These are phyloP conservation scores for Amphiura filiformis DNA, from an alignment of 35 echinoderm and acorn worm genomes.

Conservation along the genomic window DNA sequence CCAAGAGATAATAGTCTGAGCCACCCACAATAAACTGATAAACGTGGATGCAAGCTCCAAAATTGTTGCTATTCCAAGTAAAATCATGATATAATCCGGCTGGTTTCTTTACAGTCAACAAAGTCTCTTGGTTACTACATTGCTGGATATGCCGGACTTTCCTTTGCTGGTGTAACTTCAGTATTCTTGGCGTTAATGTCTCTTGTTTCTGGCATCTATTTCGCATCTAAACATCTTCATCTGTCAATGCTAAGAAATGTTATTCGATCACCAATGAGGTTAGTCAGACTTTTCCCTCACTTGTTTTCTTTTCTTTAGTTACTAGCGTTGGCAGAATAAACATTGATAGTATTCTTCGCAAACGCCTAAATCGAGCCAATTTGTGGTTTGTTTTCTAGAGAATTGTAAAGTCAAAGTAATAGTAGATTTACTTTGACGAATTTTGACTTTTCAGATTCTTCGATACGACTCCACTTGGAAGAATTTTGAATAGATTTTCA, in stretches of 20 bases:
- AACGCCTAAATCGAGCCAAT: no score
- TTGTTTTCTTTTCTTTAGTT: no score
- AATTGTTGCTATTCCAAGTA: no score
- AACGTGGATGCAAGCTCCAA: no score
- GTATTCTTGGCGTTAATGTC: slow-evolving; percentile 38
- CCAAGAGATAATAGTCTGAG: no score
- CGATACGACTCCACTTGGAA: slow-evolving; percentile 74
- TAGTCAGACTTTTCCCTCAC: neutral
- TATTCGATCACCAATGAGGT: slow-evolving; percentile 79
- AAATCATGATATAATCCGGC: no score
- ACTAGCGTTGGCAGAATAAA: no score
- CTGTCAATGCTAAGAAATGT: slow-evolving; percentile 48
- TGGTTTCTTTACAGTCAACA: slow-evolving; percentile 21
- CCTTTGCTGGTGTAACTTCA: slow-evolving; percentile 32
- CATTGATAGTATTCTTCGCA: no score
- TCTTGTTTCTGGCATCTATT: slow-evolving; percentile 4
- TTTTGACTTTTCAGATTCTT: slow-evolving; percentile 53
- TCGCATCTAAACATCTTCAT: slow-evolving; percentile 61
- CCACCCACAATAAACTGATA: no score
- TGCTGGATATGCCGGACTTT: slow-evolving; percentile 44
- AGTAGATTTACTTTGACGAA: no score
- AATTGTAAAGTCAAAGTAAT: no score
- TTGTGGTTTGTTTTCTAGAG: no score
- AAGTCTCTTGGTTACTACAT: slow-evolving; percentile 47
- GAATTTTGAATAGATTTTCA: slow-evolving; percentile 81